Evolutionary conservation across 1,140 invertebrate species (phyloP).

Genomic region (Rhopalosiphum padi): DNA sequence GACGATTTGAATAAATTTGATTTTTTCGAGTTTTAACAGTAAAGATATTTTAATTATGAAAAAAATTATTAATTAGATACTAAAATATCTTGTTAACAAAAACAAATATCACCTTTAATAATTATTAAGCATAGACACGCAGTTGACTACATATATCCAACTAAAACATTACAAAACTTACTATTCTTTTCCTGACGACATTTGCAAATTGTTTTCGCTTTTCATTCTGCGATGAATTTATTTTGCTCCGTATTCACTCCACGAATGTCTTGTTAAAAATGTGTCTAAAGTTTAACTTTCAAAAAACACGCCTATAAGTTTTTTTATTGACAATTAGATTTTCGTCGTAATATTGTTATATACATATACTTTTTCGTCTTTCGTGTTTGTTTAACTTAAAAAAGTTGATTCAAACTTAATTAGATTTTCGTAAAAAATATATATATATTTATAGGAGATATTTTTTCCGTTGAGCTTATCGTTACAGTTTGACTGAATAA

Average conservation of each 20-base stretch:
- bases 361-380: neutral
- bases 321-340: neutral
- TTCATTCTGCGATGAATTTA: neutral
- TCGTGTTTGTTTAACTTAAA: neutral
- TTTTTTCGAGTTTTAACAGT: neutral
- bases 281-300: neutral
- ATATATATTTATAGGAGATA: neutral
- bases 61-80: neutral
- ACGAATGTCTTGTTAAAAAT: neutral
- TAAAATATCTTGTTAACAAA: neutral
- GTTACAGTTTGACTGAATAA: neutral
- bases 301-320: neutral
- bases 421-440: neutral
- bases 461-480: neutral
- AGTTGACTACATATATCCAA: neutral
- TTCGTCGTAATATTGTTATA: neutral
- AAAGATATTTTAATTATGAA: neutral
- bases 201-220: neutral
- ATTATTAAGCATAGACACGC: neutral
- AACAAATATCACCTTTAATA: neutral
- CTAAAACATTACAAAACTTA: neutral
- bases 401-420: neutral
- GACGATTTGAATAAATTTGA: neutral
- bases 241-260: neutral
- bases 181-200: neutral